phyloP scores from a whole-genome alignment of 2,113 vertebrate genomes.

The Elgaria multicarinata region DNA sequence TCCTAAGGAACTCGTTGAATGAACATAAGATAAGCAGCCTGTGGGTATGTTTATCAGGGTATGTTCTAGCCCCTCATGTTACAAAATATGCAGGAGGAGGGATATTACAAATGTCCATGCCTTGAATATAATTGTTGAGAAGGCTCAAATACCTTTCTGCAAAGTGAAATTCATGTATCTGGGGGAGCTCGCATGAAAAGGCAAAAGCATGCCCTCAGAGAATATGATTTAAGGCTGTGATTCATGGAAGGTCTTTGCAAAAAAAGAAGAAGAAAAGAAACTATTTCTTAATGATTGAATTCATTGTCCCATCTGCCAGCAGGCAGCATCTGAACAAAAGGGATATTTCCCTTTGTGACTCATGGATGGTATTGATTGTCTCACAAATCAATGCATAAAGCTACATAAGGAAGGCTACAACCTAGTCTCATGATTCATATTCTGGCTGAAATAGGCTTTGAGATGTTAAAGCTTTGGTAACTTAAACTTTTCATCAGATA shows the following conservation, averaged over 20 bases:
- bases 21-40: constrained; percentile 18
- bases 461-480: constrained; percentile 41
- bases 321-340: constrained; percentile 57
- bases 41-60: not conserved
- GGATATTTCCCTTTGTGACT: constrained; percentile 39
- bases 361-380: constrained; percentile 56
- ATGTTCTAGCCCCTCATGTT: not conserved
- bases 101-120: constrained; percentile 22
- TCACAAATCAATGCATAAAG: constrained; percentile 51
- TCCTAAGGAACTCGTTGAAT: constrained; percentile 21
- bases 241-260: constrained; percentile 51
- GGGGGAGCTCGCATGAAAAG: constrained; percentile 23
- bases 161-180: too few species aligned
- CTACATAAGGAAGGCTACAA: constrained; percentile 47
- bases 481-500: constrained; percentile 60
- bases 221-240: constrained; percentile 35
- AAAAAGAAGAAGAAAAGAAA: not conserved
- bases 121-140: not conserved
- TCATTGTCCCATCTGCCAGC: constrained; percentile 53
- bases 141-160: not conserved
- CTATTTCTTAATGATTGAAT: constrained; percentile 46
- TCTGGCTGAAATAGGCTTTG: constrained; percentile 50
- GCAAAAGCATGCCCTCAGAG: constrained; percentile 17
- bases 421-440: constrained; percentile 45
- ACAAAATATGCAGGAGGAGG: not conserved